phyloP scores from a whole-genome alignment of 1,140 invertebrate genomes.

The Phymastichus coffea region DNA sequence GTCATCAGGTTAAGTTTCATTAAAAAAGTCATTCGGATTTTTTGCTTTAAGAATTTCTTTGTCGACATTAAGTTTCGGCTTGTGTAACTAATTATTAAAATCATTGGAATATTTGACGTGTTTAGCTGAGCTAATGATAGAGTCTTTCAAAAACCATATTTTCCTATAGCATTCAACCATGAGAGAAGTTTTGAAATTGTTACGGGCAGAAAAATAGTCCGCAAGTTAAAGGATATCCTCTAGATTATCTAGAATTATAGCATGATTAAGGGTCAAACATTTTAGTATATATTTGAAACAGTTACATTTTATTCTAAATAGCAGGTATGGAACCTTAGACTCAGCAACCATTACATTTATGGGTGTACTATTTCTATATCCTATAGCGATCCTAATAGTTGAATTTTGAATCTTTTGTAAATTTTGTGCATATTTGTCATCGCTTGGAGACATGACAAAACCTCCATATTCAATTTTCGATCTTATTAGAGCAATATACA shows the following conservation, averaged over 20 bases:
- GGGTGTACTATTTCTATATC: too few relatives aligned
- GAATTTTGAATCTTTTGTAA: slow-evolving; percentile 27
- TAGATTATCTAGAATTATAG: too few relatives aligned
- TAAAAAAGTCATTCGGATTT: not conserved
- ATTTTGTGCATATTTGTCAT: slow-evolving; percentile 10
- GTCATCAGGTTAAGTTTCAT: not conserved
- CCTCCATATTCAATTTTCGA: slow-evolving; percentile 29
- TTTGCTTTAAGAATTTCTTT: not conserved
- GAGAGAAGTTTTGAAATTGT: not conserved
- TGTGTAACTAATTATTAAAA: not conserved
- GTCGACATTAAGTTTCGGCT: not conserved
- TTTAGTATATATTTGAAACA: too few relatives aligned
- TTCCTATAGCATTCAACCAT: not conserved
- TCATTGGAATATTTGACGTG: not conserved
- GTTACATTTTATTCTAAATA: too few relatives aligned
- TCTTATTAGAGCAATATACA: slow-evolving; percentile 27
- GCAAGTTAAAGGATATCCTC: not conserved
- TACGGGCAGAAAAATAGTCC: not conserved
- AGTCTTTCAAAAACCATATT: not conserved
- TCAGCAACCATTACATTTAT: too few relatives aligned
- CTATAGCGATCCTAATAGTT: too few relatives aligned
- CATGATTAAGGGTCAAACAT: too few relatives aligned
- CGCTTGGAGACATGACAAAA: slow-evolving; percentile 15
- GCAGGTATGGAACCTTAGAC: too few relatives aligned
- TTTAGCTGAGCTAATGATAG: not conserved